Percentiles rank a stretch among this genome's conserved stretches.
Conservation (phyloP, 2,888 invertebrate species). For the Drosophila birchii region DNA sequence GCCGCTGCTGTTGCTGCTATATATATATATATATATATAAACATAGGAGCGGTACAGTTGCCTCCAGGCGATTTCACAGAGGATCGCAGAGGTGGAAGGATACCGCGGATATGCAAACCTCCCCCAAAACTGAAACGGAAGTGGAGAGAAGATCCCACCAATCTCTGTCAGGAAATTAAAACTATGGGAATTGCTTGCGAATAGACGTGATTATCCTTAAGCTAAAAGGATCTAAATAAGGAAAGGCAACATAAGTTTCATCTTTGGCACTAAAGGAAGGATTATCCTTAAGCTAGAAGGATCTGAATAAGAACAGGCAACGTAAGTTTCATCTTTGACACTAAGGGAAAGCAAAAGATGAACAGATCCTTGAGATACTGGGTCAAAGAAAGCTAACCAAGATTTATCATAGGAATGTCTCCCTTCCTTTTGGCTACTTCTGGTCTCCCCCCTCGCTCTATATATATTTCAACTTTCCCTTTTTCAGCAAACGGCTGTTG, state of each 20-base stretch:
- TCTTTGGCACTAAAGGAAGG: too few species aligned
- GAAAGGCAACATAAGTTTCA: too few species aligned
- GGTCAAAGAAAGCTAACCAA: background rate
- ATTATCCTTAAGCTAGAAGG: background rate
- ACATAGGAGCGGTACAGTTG: conserved; percentile 25
- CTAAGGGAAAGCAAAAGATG: too few species aligned
- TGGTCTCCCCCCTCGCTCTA: background rate
- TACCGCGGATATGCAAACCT: conserved; percentile 12
- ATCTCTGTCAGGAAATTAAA: background rate
- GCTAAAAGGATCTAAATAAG: too few species aligned
- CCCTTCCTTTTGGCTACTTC: background rate
- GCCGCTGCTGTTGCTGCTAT: background rate
- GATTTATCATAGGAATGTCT: background rate
- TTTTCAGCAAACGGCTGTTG: conserved; percentile 58
- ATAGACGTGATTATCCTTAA: background rate
- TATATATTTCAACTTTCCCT: conserved; percentile 5
- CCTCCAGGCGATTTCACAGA: conserved; percentile 4
- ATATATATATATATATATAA: background rate
- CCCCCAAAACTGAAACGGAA: conserved; percentile 5
- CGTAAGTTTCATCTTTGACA: too few species aligned
- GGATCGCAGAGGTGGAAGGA: background rate
- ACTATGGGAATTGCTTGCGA: background rate
- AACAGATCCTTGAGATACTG: background rate
- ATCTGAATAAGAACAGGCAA: too few species aligned
- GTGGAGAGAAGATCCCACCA: conserved; percentile 14